phyloP scores from a whole-genome alignment of 2,797 vertebrate genomes.

The Saguinus oedipus region DNA sequence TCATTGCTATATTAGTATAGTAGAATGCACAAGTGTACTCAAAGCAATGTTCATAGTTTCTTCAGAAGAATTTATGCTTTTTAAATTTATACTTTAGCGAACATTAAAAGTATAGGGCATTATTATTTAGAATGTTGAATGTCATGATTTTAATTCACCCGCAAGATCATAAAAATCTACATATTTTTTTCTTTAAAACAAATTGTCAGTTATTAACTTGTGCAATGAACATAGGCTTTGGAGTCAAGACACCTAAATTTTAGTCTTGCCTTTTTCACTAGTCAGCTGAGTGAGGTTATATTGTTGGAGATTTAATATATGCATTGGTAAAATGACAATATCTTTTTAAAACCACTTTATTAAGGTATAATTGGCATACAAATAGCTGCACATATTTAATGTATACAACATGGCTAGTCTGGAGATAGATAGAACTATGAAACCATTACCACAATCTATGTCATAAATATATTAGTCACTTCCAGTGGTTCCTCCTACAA shows the following conservation, averaged over 20 bases:
- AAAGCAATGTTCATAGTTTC: not conserved
- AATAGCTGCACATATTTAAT: not conserved
- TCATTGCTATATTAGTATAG: not conserved
- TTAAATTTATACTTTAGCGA: not conserved
- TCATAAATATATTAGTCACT: too few species aligned
- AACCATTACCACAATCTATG: not conserved
- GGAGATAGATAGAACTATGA: not conserved
- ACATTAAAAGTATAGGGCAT: not conserved
- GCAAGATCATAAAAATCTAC: not conserved
- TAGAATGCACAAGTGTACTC: not conserved
- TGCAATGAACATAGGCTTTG: not conserved
- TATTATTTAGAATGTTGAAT: not conserved
- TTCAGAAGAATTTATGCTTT: not conserved
- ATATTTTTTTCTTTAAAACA: not conserved
- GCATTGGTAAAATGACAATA: not conserved
- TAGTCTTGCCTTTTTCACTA: not conserved
- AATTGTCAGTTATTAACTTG: not conserved
- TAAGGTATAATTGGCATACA: not conserved
- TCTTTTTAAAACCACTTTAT: not conserved
- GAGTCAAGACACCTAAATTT: not conserved
- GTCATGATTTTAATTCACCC: not conserved
- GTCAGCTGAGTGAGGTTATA: not conserved
- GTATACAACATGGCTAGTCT: not conserved
- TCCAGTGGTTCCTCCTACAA: not conserved
- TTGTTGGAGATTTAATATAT: constrained; percentile 15